Evolutionary conservation across 2,888 invertebrate genomes (phyloP).

Genomic region (Choreutis nemorana): DNA sequence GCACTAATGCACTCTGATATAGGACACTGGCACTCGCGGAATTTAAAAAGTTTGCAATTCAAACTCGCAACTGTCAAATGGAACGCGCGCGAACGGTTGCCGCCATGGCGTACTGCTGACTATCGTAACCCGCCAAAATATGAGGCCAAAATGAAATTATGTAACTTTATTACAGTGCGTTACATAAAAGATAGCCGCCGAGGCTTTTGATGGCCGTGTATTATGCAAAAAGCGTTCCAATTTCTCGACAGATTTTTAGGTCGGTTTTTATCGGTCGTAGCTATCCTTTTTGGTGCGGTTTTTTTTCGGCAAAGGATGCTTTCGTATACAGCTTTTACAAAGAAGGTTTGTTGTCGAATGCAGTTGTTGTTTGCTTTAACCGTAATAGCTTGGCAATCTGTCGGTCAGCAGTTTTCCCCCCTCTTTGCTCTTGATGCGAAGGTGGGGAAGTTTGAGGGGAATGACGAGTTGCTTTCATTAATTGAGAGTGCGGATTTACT

Average conservation of each 20-base stretch:
- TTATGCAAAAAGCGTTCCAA: conserved; percentile 34
- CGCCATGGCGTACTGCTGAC: conserved; percentile 38
- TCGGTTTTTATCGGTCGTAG: no score
- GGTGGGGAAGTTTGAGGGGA: conserved; percentile 7
- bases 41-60: conserved; percentile 7
- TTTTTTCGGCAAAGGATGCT: no score
- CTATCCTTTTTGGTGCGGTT: no score
- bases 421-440: no score
- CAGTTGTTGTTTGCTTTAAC: no score
- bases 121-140: conserved; percentile 50
- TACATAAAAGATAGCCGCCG: conserved; percentile 57
- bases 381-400: conserved; percentile 6
- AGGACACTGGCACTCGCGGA: conserved; percentile 24
- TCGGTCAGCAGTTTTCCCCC: conserved; percentile 4
- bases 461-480: no score
- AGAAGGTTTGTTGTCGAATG: no score
- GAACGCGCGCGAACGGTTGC: conserved; percentile 33
- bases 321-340: no score
- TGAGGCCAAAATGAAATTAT: conserved; percentile 53
- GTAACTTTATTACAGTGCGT: conserved; percentile 53
- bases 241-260: conserved; percentile 33
- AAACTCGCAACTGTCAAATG: conserved; percentile 22
- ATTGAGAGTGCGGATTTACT: no score
- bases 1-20: conserved; percentile 14
- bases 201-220: conserved; percentile 27